Base-by-base conservation (phyloP, 2,888 invertebrate species). In the Lasiommata megera region DNA sequence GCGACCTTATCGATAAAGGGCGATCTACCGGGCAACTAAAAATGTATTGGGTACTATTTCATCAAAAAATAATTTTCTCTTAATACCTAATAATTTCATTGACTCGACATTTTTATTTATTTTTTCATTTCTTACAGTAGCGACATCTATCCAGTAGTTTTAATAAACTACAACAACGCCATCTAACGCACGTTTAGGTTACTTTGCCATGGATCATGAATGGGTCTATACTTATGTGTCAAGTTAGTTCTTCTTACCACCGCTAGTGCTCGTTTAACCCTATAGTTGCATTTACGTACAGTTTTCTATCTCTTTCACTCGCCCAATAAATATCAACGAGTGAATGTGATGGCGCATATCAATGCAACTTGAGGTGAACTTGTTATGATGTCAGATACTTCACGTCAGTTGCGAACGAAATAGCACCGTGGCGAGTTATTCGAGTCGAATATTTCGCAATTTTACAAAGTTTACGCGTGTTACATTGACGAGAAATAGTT, bases 341-440 rank as follows among this genome's bases (percentile, higher is more conserved):
- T 34, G 29, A 65, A 44, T 28, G 63, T 54, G 74, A 83, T 58
- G 71, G 76, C 69, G 79, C 16, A 78, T 53, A 68, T 60, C 77
- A 82, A 78, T 77, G 78, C 76, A 82, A 78, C 78, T 68, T 77
- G 76, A 78, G 73, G 78, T 84, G 83, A 85, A 84, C 84, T 83
- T 76, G 56, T 64, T 60, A 58, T 58, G 60, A 56, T 63, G 64
- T 66, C 63, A 63, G 60, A 57, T 23, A 23, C 5, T 5, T 23
- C 23, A 23, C 57, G 72, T 79, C 80, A 86, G 84, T 85, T 75
- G 77, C 71, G 68, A 70, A 63, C 73, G 72, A 74, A 77, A 80
- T 80, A 79, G 77, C 77, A 76, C 68, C 66, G 79, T 73, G 81
- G 76, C 63, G 76, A 71, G 78, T 67, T 43, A 52, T 34, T 31